Percentiles rank a stretch among this genome's conserved stretches.
Conservation (phyloP, 1,140 invertebrate genomes). For the Papilio helenus region DNA sequence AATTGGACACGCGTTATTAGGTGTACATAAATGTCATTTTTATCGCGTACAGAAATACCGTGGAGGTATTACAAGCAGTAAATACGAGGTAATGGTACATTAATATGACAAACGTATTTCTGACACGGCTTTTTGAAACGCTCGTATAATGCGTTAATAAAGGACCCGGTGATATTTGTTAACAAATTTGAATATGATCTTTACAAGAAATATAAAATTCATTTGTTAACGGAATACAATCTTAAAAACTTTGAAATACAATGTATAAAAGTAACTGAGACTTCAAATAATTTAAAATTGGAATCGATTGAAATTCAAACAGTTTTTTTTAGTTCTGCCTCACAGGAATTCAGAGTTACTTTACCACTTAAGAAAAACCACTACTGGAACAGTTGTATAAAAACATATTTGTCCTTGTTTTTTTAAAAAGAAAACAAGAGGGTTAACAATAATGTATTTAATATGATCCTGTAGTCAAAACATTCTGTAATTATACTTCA, state of each 20-base stretch:
- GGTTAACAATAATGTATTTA: too few relatives aligned
- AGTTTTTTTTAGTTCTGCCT: too few relatives aligned
- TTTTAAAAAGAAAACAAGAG: too few relatives aligned
- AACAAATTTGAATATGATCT: slow-evolving; percentile 26
- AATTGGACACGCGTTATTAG: slow-evolving; percentile 34
- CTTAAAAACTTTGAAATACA: not conserved
- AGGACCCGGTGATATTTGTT: not conserved
- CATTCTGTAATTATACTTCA: too few relatives aligned
- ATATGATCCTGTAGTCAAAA: too few relatives aligned
- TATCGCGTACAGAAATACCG: slow-evolving; percentile 15
- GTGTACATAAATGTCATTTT: slow-evolving; percentile 32
- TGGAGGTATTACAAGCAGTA: slow-evolving; percentile 19
- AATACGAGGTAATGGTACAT: slow-evolving; percentile 27
- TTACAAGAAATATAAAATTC: not conserved
- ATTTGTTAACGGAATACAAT: not conserved
- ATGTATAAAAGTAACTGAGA: too few relatives aligned
- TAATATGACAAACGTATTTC: slow-evolving; percentile 32
- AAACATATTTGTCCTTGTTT: too few relatives aligned
- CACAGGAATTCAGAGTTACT: too few relatives aligned
- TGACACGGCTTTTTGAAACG: slow-evolving; percentile 16
- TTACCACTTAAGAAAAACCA: too few relatives aligned
- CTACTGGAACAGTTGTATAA: too few relatives aligned
- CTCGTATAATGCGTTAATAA: slow-evolving; percentile 11
- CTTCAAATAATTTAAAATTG: too few relatives aligned
- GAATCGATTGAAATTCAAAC: too few relatives aligned